Base-by-base conservation (phyloP, 2,888 invertebrate genomes). In the Xanthia togata region DNA sequence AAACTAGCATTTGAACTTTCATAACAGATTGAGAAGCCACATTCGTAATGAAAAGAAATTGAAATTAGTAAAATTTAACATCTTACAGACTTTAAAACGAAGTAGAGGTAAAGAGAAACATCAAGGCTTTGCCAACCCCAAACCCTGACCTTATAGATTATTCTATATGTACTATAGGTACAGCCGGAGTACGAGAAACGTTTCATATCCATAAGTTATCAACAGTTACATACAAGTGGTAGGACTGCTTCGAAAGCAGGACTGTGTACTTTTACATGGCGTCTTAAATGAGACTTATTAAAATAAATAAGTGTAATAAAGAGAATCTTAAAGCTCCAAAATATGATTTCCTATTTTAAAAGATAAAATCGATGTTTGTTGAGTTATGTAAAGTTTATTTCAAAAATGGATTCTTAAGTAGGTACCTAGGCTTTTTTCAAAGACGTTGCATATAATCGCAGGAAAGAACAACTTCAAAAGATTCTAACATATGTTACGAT, bases 181-280 rank as follows among this genome's bases (percentile, higher is more conserved):
- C 20, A 65, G 12, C 20, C 23, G 31, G 9, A 41, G 41, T 17
- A 76, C 59, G 26, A 67, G 69, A 60, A 60, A 50, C 35, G 26
- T 60, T 50, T 57, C 26, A 67, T 78, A 50, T 76, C n/a, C 44
- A 47, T 76, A n/a, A 35, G 23, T 64, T 41, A 82, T 64, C 31
- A 60, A 77, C 77, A 69, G 63, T 55, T 68, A 63, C 50, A 76
- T 68, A 63, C 50, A 76, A 81, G 78, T 65, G 14, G 72, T 53
- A 38, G n/a, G 20, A 70, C 60, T 0, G 60, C 72, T 72, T 82
- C 0, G 41, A 64, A 60, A 77, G 59, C 26, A 26, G 53, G 50
- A 20, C 20, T 68, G 50, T 1, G 14, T 26, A 23, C 53, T 69
- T 79, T 53, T 31, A 69, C 14, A 35, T 44, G 8, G 55, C 20